Evolutionary conservation across 2,888 invertebrate species (phyloP).

Genomic region (Zelleria hepariella): DNA sequence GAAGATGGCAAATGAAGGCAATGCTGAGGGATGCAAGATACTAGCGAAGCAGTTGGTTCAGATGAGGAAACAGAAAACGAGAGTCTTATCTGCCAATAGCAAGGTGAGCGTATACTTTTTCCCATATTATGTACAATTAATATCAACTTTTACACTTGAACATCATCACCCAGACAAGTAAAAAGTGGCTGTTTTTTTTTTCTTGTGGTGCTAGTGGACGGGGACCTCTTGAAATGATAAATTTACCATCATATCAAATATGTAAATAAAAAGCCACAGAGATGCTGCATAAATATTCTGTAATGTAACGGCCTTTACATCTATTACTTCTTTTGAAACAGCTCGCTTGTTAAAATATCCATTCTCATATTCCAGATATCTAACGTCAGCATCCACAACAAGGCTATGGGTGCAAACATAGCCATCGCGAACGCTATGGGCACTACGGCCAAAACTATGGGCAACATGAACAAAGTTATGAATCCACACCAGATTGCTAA

Average conservation of each 20-base stretch:
- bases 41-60: slow-evolving; percentile 92
- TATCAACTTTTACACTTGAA: too few relatives aligned
- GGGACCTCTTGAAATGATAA: too few relatives aligned
- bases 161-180: too few relatives aligned
- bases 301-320: too few relatives aligned
- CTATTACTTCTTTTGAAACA: too few relatives aligned
- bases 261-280: too few relatives aligned
- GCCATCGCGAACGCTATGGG: slow-evolving; percentile 91
- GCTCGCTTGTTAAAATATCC: neutral
- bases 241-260: too few relatives aligned
- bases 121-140: too few relatives aligned
- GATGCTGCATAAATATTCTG: too few relatives aligned
- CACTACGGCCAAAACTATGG: slow-evolving; percentile 91
- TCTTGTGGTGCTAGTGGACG: too few relatives aligned
- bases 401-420: slow-evolving; percentile 90
- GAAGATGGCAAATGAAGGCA: slow-evolving; percentile 88
- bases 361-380: slow-evolving; percentile 49
- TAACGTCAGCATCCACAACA: slow-evolving; percentile 87
- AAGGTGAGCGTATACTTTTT: slow-evolving; percentile 63
- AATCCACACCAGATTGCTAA: slow-evolving; percentile 87
- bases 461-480: slow-evolving; percentile 87
- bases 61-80: slow-evolving; percentile 88
- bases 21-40: slow-evolving; percentile 85
- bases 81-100: slow-evolving; percentile 85
- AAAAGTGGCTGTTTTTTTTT: too few relatives aligned